Percentiles rank a stretch among this genome's conserved stretches.
Conservation (phyloP, 2,888 invertebrate genomes). For the Hirtodrosophila alboralis region DNA sequence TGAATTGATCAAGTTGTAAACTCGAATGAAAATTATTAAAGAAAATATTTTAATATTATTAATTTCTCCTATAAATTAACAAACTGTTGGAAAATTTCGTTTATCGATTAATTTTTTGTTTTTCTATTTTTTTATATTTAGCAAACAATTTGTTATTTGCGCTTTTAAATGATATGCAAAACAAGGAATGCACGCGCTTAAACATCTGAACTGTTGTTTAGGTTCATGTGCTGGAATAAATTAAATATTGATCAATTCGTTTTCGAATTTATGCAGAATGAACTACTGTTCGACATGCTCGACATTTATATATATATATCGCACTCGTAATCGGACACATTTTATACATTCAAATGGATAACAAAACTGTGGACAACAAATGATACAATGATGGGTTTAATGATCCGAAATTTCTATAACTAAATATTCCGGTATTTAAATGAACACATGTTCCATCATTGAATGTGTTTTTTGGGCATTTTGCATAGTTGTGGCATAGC, state of each 20-base stretch:
- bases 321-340: constrained; percentile 4
- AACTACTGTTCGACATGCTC: constrained; percentile 12
- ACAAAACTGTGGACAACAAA: constrained; percentile 42
- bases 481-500: constrained; percentile 66
- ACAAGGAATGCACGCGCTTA: constrained; percentile 2
- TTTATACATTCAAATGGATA: constrained; percentile 43
- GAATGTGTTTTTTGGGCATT: constrained; percentile 39
- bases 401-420: constrained; percentile 36
- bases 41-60: too few species aligned
- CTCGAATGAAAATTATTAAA: too few species aligned
- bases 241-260: constrained; percentile 23
- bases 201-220: constrained; percentile 6
- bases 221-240: constrained; percentile 22
- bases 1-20: too few species aligned
- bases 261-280: constrained; percentile 19
- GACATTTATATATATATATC: too few species aligned
- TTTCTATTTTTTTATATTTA: not conserved
- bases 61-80: too few species aligned
- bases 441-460: constrained; percentile 49
- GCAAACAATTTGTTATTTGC: not conserved
- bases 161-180: not conserved
- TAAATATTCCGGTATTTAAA: constrained; percentile 53
- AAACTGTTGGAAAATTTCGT: too few species aligned
- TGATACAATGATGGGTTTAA: constrained; percentile 23
- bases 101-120: not conserved